Percentiles rank a stretch among this genome's conserved stretches.
Evolutionary conservation across 2,113 vertebrate genomes (phyloP).

Genomic region (Tachuris rubrigastra): DNA sequence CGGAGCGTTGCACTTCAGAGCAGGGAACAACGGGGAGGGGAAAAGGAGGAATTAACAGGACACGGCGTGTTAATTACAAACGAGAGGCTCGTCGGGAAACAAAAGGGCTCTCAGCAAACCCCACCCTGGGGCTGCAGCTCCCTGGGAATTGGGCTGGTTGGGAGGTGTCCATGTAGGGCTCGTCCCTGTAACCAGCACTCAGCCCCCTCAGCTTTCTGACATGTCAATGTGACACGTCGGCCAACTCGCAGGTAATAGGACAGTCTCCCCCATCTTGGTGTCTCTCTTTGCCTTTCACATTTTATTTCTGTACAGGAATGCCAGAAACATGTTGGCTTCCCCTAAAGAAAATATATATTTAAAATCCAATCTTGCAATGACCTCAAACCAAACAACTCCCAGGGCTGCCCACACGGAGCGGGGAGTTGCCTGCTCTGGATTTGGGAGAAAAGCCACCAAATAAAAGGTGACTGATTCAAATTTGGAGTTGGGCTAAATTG

Average conservation of each 20-base stretch:
- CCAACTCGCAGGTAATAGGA: constrained; percentile 70
- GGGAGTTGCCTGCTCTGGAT: not conserved
- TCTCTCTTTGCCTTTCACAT: constrained; percentile 50
- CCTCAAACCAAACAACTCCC: not conserved
- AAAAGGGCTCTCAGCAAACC: constrained; percentile 44
- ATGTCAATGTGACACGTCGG: constrained; percentile 55
- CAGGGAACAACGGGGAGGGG: not conserved
- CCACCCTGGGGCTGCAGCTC: not conserved
- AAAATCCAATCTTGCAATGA: not conserved
- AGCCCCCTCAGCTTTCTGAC: constrained; percentile 59
- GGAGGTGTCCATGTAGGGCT: not conserved
- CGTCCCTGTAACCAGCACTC: constrained; percentile 38
- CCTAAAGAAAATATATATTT: not conserved
- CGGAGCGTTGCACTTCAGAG: constrained; percentile 85
- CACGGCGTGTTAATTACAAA: constrained; percentile 62
- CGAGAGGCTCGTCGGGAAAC: constrained; percentile 11
- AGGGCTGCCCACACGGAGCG: not conserved
- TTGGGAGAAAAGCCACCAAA: not conserved
- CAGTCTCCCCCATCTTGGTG: constrained; percentile 4
- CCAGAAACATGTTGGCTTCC: constrained; percentile 54
- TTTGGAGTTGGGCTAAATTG: not conserved
- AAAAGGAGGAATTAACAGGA: constrained; percentile 49
- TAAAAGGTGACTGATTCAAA: not conserved
- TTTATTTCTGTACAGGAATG: constrained; percentile 49
- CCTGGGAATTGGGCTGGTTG: not conserved